Base-by-base conservation (phyloP, 2,113 vertebrate species). In the Tenebrosternarchus preto region DNA sequence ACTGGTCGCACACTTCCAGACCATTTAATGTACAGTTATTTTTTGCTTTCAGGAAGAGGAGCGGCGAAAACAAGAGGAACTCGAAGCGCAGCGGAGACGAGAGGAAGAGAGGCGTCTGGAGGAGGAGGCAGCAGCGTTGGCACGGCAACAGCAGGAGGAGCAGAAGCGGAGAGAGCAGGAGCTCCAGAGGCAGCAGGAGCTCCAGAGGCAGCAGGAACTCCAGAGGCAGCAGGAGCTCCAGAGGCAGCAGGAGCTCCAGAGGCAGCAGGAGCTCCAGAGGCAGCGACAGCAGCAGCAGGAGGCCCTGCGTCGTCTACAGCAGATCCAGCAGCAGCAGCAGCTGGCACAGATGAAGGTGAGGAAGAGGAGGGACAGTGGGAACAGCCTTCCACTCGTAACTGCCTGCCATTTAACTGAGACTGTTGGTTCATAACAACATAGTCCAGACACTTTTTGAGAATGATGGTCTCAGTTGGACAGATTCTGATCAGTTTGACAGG, bases 301-400 rank as follows among this genome's bases (percentile, higher is more conserved):
- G 83, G 96, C 96, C 20, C 92, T 98, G 20, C 92, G 96, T 29
- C 92, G 96, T 59, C 88, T 98, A 57, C 97, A 98, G 19, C 97
- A 98, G 3, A 96, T 97, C 20, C 97, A 98, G 55, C 97, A 99
- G 31, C 95, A 96, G 46, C 97, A 99, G 80, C 98, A 99, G 83
- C 93, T 99, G 39, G 98, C 97, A 4, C 97, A 99, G 64, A 99
- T 99, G 96, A 99, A 98, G 95, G 98, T 98, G 86, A 3, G 25
- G 3, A 27, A 8, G 19, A 36, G 33, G n/a, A 12, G 17, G 27
- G 24, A 12, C 11, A 6, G 16, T 1, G 50, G 5, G 25, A 29
- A 16, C 33, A 36, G 33, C 33, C 33, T 36, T 6, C 6, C 33
- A 6, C 33, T 36, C 43, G 11, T 12, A 2, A 12, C 8, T 9